phyloP scores from a whole-genome alignment of 1,140 invertebrate species.

The Trachymyrmex cornetzi region DNA sequence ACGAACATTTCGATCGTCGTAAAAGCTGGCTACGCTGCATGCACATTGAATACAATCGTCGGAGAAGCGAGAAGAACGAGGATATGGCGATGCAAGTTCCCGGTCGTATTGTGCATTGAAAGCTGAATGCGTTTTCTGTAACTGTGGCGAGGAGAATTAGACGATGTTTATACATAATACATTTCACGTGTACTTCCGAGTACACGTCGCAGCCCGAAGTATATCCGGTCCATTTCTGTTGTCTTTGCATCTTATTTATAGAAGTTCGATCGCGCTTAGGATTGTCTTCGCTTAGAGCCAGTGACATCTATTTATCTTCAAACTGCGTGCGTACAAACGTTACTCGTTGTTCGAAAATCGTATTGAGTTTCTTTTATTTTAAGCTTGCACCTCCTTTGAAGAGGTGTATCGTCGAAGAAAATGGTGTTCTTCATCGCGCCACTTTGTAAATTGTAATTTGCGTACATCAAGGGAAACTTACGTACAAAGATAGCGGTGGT shows the following conservation, averaged over 20 bases:
- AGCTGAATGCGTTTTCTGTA: constrained; percentile 38
- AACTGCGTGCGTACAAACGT: neutral
- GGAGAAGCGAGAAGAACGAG: constrained; percentile 30
- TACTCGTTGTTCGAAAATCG: neutral
- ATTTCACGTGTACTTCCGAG: neutral
- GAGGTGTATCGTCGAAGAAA: neutral
- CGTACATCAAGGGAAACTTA: neutral
- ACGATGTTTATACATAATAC: constrained; percentile 38
- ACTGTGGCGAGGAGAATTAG: constrained; percentile 28
- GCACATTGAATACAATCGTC: constrained; percentile 11
- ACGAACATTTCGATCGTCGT: constrained; percentile 21
- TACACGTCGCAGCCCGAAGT: neutral
- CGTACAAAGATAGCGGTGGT: neutral
- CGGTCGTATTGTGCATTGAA: constrained; percentile 18
- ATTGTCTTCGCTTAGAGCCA: neutral
- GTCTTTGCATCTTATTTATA: constrained; percentile 15
- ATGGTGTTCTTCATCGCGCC: neutral
- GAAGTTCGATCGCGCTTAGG: neutral
- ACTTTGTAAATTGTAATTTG: constrained; percentile 39
- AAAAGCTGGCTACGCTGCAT: constrained; percentile 21
- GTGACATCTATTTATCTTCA: neutral
- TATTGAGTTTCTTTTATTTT: neutral
- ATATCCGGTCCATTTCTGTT: neutral
- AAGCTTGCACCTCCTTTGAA: neutral
- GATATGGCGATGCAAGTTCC: constrained; percentile 30